phyloP scores from a whole-genome alignment of 92 coral and sea anemone species.

The Parazoanthus atlanticus region DNA sequence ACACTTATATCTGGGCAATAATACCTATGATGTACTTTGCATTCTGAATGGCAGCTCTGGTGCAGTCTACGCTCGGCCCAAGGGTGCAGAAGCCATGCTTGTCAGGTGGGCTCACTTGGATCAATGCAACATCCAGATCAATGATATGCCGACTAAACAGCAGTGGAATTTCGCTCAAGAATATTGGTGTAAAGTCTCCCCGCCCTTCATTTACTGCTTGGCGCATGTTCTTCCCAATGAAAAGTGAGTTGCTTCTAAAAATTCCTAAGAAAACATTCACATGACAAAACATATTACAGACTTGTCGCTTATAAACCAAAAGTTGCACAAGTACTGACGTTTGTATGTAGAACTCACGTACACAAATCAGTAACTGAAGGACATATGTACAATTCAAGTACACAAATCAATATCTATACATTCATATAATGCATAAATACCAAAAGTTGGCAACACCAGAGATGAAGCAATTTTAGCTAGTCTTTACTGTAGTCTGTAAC shows the following conservation, averaged over 20 bases:
- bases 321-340: no score
- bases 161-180: conserved; percentile 94
- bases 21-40: conserved; percentile 93
- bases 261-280: conserved; percentile 61
- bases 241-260: conserved; percentile 88
- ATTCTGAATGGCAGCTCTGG: conserved; percentile 95
- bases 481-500: no score
- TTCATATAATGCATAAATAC: no score
- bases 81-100: conserved; percentile 97
- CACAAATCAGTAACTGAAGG: no score
- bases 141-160: conserved; percentile 86
- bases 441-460: no score
- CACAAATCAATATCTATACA: no score
- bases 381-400: no score
- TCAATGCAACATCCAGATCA: conserved; percentile 91
- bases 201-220: conserved; percentile 93
- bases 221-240: conserved; percentile 88
- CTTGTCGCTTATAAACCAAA: no score
- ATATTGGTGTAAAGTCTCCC: conserved; percentile 91
- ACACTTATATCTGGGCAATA: neutral
- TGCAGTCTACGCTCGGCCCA: conserved; percentile 95
- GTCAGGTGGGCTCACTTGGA: conserved; percentile 98
- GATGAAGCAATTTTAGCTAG: no score
- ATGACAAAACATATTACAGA: no score
- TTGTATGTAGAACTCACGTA: no score